Percentiles rank a stretch among this genome's conserved stretches.
phyloP scores from a whole-genome alignment of 2,888 invertebrate genomes.

The Plebejus melissa region DNA sequence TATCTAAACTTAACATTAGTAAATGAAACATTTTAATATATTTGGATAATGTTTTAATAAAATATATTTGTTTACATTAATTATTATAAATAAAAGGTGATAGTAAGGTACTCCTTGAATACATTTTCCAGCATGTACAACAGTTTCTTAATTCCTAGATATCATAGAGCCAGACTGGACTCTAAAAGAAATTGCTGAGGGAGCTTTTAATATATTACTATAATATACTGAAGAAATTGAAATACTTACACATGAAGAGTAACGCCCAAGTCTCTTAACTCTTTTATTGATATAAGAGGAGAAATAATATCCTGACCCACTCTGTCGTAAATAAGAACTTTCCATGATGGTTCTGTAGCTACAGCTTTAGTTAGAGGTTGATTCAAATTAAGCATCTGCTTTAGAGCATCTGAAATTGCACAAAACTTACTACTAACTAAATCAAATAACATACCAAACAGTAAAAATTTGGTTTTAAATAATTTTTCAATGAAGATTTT shows the following conservation, averaged over 20 bases:
- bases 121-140: too few species aligned
- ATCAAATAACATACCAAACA: background rate
- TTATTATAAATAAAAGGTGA: too few species aligned
- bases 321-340: constrained; percentile 96
- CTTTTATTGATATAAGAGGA: constrained; percentile 96
- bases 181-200: too few species aligned
- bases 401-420: constrained; percentile 87
- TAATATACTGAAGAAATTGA: background rate
- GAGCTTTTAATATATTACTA: too few species aligned
- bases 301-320: constrained; percentile 99
- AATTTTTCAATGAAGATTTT: background rate
- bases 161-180: too few species aligned
- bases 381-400: constrained; percentile 97
- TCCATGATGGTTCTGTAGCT: constrained; percentile 95
- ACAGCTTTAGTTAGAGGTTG: constrained; percentile 86
- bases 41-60: too few species aligned
- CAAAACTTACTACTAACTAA: constrained; percentile 34
- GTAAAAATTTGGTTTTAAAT: background rate
- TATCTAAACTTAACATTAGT: background rate
- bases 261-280: constrained; percentile 96
- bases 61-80: too few species aligned
- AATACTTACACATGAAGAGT: constrained; percentile 95
- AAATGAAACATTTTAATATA: background rate
- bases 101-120: too few species aligned
- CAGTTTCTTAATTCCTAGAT: too few species aligned